Conservation (phyloP, 2,888 invertebrate species). For the Acanthosepion pharaonis region DNA sequence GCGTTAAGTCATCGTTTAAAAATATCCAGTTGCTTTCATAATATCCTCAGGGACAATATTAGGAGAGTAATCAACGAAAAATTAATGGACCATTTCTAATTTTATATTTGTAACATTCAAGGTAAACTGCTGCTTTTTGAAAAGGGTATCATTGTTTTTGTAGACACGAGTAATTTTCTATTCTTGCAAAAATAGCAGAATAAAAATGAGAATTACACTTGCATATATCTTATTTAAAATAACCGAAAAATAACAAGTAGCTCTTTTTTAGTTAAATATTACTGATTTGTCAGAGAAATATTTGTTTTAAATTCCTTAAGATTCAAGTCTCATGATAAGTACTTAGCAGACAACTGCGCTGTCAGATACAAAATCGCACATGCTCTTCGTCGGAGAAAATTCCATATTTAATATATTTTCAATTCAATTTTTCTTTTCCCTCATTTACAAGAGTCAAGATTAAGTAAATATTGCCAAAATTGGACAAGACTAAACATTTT, state of each 20-base stretch:
- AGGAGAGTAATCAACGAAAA: no score
- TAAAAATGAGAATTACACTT: not conserved
- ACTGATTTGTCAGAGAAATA: not conserved
- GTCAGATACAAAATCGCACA: not conserved
- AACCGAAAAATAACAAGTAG: not conserved
- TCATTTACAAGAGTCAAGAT: not conserved
- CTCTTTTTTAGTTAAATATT: not conserved
- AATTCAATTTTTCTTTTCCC: not conserved
- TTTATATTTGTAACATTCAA: no score
- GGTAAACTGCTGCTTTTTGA: no score
- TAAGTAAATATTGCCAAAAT: not conserved
- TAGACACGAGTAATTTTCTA: not conserved
- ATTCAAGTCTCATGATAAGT: not conserved
- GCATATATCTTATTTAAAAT: not conserved
- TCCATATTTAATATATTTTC: constrained; percentile 33
- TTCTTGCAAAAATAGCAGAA: not conserved
- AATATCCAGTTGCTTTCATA: no score
- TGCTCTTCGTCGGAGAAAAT: not conserved
- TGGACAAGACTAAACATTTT: constrained; percentile 4
- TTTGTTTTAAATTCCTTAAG: not conserved
- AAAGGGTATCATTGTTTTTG: no score
- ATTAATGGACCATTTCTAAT: no score
- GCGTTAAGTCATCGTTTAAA: no score
- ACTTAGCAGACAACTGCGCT: not conserved
- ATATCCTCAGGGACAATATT: no score